These are phyloP conservation scores for Bombus sibiricus DNA, from an alignment of 1,140 invertebrate species.

Conservation along the genomic window DNA sequence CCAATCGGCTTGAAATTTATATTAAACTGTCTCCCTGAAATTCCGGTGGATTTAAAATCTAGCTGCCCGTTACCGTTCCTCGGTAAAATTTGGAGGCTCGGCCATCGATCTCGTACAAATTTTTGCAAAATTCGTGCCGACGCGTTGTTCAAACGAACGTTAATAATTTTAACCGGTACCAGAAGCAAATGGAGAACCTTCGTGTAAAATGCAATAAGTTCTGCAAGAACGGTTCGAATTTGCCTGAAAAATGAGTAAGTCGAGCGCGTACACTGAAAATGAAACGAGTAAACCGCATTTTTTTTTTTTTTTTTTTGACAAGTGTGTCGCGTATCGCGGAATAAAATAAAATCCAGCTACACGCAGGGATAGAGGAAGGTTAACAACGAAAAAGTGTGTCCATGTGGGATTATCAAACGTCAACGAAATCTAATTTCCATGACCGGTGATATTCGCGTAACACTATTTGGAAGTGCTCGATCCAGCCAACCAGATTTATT, in stretches of 20 bases:
- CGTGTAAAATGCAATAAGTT: not conserved
- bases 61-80: not conserved
- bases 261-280: not conserved
- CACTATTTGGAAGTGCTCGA: not conserved
- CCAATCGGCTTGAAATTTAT: not conserved
- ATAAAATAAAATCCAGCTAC: not conserved
- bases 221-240: not conserved
- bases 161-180: conserved; percentile 8
- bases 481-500: not conserved
- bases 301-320: not conserved
- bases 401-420: not conserved
- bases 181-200: not conserved
- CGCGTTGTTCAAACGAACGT: not conserved
- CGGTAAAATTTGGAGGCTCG: not conserved
- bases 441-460: not conserved
- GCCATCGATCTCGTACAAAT: not conserved
- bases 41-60: not conserved
- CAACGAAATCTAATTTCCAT: not conserved
- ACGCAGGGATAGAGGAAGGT: not conserved
- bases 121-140: not conserved
- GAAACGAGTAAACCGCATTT: not conserved
- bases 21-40: conserved; percentile 16
- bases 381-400: not conserved
- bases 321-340: no score
- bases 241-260: not conserved